Evolutionary conservation across 1,140 invertebrate genomes (phyloP).

Genomic region (Nasonia longicornis): DNA sequence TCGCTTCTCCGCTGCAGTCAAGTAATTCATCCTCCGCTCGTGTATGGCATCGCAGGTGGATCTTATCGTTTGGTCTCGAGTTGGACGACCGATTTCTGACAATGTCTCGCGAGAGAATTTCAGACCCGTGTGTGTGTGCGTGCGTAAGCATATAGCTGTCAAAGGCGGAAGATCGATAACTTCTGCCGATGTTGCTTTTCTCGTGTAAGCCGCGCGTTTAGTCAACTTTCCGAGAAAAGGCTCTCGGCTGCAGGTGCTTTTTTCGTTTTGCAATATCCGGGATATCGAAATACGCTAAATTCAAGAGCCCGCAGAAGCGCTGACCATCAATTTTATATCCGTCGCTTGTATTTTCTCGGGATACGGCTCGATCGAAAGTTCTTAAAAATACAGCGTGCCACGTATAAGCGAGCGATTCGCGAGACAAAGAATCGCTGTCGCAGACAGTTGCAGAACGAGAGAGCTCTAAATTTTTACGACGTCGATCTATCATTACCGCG

Average conservation of each 20-base stretch:
- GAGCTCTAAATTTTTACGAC: no score
- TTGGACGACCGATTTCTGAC: background rate
- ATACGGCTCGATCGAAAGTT: no score
- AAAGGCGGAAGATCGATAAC: conserved; percentile 17
- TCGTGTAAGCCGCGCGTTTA: background rate
- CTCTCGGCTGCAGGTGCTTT: background rate
- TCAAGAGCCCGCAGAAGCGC: no score
- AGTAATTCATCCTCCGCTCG: conserved; percentile 3
- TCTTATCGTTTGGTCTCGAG: background rate
- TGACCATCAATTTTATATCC: no score
- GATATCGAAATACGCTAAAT: no score
- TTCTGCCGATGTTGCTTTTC: background rate
- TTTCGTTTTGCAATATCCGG: background rate
- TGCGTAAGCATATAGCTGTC: conserved; percentile 8
- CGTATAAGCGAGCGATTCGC: no score
- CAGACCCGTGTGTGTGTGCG: background rate
- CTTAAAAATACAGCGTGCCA: no score
- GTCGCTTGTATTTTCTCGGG: no score
- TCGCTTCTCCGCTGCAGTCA: background rate
- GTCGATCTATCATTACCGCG: no score
- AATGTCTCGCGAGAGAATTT: background rate
- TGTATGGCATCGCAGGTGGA: conserved; percentile 5
- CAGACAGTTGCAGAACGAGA: no score
- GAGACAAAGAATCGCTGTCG: no score
- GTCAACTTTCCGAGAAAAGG: background rate